These are phyloP conservation scores for Mythimna vitellina DNA, from an alignment of 2,888 invertebrate genomes.

Conservation along the genomic window DNA sequence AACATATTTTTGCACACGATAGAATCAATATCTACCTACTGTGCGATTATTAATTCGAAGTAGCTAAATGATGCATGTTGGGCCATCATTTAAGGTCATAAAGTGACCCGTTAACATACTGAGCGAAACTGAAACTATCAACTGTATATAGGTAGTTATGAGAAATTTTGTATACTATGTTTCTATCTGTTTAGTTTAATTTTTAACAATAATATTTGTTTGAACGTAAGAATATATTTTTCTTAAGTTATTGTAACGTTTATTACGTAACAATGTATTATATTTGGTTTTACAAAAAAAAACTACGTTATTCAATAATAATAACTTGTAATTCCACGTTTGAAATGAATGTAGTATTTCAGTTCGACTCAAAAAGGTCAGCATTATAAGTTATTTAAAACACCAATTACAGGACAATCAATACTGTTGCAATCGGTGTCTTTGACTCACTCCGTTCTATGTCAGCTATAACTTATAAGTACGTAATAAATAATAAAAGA, in stretches of 20 bases:
- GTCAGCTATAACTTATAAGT: conserved; percentile 6
- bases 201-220: neutral
- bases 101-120: neutral
- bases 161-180: neutral
- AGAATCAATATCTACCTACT: neutral
- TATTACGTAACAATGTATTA: no score
- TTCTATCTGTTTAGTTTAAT: neutral
- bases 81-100: neutral
- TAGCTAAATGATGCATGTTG: neutral
- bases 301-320: neutral
- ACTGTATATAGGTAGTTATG: neutral
- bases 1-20: no score
- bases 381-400: conserved; percentile 68
- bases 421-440: conserved; percentile 72
- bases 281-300: neutral
- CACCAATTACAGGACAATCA: conserved; percentile 71
- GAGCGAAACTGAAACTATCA: neutral
- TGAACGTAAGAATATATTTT: neutral
- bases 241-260: neutral
- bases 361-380: conserved; percentile 16
- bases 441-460: conserved; percentile 28
- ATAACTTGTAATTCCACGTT: neutral
- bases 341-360: neutral
- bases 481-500: neutral
- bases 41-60: neutral